phyloP scores from a whole-genome alignment of 2,797 vertebrate species.

The Coranthus polyacanthus region DNA sequence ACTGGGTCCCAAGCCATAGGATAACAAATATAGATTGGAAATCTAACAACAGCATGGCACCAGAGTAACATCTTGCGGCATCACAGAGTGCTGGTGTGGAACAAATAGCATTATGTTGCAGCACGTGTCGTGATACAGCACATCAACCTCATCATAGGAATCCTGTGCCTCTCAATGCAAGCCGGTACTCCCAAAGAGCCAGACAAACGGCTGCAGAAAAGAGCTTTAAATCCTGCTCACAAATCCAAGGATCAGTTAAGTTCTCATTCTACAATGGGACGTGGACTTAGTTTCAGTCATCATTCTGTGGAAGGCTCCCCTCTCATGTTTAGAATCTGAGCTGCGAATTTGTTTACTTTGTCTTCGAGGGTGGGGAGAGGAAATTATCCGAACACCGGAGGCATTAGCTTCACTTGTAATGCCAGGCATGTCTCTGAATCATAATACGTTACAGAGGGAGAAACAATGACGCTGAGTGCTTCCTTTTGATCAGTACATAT shows the following conservation, averaged over 20 bases:
- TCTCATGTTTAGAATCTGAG: conserved; percentile 43
- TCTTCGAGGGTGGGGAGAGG: conserved; percentile 54
- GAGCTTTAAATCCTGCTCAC: conserved; percentile 71
- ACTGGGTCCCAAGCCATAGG: conserved; percentile 69
- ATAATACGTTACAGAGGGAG: conserved; percentile 52
- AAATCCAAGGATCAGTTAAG: conserved; percentile 79
- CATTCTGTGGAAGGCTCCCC: conserved; percentile 52
- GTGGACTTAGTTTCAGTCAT: conserved; percentile 63
- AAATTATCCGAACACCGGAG: conserved; percentile 66
- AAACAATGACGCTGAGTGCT: conserved; percentile 53
- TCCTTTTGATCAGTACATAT: conserved; percentile 39
- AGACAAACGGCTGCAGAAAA: conserved; percentile 56
- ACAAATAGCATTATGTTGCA: conserved; percentile 80
- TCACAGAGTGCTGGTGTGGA: conserved; percentile 73
- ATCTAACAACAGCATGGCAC: conserved; percentile 63
- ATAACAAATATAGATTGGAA: conserved; percentile 80
- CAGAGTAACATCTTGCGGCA: conserved; percentile 71
- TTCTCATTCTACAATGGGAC: conserved; percentile 58
- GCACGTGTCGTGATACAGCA: conserved; percentile 75
- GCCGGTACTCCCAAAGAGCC: conserved; percentile 54
- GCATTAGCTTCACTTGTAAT: conserved; percentile 70
- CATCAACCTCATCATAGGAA: conserved; percentile 80
- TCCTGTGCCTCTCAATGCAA: conserved; percentile 59
- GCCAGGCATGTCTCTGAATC: conserved; percentile 64
- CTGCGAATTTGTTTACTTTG: conserved; percentile 70